Conservation (phyloP, 2,888 invertebrate genomes). For the Scrobipalpa atriplicella region DNA sequence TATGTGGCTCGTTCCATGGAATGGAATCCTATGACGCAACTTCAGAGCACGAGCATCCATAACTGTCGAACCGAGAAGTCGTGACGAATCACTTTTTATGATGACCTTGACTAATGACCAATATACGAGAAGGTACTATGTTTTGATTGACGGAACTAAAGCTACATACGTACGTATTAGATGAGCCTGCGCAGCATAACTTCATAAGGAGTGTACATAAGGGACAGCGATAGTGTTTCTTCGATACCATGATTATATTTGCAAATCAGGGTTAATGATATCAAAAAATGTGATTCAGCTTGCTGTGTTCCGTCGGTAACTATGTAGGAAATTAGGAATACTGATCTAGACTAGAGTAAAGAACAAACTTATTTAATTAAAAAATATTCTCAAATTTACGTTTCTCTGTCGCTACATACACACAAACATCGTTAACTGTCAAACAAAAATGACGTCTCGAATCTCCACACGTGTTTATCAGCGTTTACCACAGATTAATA, state of each 20-base stretch:
- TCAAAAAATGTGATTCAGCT: too few relatives aligned
- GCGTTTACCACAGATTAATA: too few relatives aligned
- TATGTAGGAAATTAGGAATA: too few relatives aligned
- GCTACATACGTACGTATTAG: background rate
- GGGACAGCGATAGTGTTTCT: too few relatives aligned
- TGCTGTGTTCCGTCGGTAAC: too few relatives aligned
- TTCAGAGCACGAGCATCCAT: background rate
- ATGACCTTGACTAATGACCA: constrained; percentile 10
- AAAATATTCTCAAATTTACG: background rate
- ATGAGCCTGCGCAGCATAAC: too few relatives aligned
- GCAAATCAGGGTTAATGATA: too few relatives aligned
- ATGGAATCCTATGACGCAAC: background rate
- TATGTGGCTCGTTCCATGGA: background rate
- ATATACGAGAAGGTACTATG: too few relatives aligned
- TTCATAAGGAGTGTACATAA: too few relatives aligned
- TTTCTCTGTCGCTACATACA: background rate
- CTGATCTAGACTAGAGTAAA: too few relatives aligned
- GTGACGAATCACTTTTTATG: background rate
- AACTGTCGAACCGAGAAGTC: background rate
- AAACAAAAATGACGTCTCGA: background rate
- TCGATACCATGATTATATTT: too few relatives aligned
- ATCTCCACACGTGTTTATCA: background rate
- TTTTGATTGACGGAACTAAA: background rate
- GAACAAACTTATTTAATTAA: too few relatives aligned
- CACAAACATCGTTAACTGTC: background rate